These are phyloP conservation scores for Percopsis omiscomaycus DNA, from an alignment of 2,797 vertebrate genomes.

Conservation along the genomic window DNA sequence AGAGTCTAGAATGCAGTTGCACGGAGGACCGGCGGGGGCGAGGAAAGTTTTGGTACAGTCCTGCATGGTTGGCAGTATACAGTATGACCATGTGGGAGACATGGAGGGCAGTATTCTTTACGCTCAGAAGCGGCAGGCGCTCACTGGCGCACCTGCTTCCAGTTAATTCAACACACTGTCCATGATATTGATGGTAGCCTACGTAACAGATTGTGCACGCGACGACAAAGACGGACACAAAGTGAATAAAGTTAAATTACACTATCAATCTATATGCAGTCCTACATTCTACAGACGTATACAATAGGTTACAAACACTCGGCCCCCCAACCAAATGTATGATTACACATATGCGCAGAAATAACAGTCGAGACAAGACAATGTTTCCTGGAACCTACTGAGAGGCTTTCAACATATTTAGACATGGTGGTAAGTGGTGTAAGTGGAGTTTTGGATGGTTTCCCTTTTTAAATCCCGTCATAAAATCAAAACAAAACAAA, in stretches of 20 bases:
- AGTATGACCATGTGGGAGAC: conserved; percentile 73
- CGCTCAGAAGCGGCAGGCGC: conserved; percentile 51
- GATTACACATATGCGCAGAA: conserved; percentile 50
- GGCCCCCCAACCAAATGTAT: background rate
- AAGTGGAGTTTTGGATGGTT: conserved; percentile 55
- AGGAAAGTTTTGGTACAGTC: conserved; percentile 57
- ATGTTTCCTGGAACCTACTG: conserved; percentile 29
- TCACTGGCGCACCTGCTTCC: conserved; percentile 55
- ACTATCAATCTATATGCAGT: conserved; percentile 30
- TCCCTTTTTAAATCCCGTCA: conserved; percentile 70
- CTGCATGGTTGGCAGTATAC: conserved; percentile 72
- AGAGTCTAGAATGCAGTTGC: conserved; percentile 58
- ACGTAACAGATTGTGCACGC: conserved; percentile 41
- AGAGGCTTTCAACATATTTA: conserved; percentile 45
- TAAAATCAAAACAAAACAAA: conserved; percentile 32
- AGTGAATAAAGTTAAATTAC: conserved; percentile 23
- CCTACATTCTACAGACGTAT: conserved; percentile 44
- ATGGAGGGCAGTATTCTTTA: conserved; percentile 66
- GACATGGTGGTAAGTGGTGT: conserved; percentile 37
- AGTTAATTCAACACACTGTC: conserved; percentile 34
- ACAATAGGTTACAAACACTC: background rate
- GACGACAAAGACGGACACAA: conserved; percentile 46
- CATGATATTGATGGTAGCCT: conserved; percentile 37
- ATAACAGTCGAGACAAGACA: conserved; percentile 66
- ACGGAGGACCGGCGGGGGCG: conserved; percentile 53